Base-by-base conservation (phyloP, 1,140 invertebrate species). In the Rhagoletis pomonella region DNA sequence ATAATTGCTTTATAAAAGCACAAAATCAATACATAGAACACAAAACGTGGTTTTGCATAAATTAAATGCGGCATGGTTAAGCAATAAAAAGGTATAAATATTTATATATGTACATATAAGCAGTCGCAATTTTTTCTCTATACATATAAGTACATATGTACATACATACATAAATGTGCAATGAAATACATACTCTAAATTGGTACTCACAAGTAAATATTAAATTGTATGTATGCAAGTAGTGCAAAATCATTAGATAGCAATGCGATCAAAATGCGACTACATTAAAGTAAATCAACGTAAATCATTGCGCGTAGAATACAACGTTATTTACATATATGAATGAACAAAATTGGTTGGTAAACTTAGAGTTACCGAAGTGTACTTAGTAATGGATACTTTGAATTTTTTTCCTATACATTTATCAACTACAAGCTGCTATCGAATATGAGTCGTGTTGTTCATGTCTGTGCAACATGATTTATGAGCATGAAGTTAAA, bases 1-100 rank as follows among this genome's bases (percentile, higher is more conserved):
- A 81, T 81, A 81, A 81, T 81, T 81, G 73, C 73, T 81, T 81
- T 29, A 81, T 81, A 81, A 81, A 55, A 9, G 73, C 17, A 55
- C n/a, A 29, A 50, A 55, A 81, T 17, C 17, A 81, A 81, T n/a
- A 29, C 29, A 29, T 29, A 10, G 42, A 19, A 55, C 42, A 10
- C 10, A n/a, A 55, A 81, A 29, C 73, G 17, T 81, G 47, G 14
- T 55, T 81, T 81, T 81, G 73, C 73, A 81, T 81, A 81, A 81
- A 73, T 73, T 73, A 73, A 73, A 73, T 47, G 42, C 44, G 42
- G 39, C 17, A 62, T 62, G 17, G 10, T 14, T 62, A 59, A 14
- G 60, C 10, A 62, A 29, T 29, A 29, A 29, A 29, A 62, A 17
- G 1, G 17, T n/a, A 14, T 29, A 29, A 29, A 29, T 29, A 62